Conservation (phyloP, 1,140 invertebrate genomes). For the Onthophagus taurus region DNA sequence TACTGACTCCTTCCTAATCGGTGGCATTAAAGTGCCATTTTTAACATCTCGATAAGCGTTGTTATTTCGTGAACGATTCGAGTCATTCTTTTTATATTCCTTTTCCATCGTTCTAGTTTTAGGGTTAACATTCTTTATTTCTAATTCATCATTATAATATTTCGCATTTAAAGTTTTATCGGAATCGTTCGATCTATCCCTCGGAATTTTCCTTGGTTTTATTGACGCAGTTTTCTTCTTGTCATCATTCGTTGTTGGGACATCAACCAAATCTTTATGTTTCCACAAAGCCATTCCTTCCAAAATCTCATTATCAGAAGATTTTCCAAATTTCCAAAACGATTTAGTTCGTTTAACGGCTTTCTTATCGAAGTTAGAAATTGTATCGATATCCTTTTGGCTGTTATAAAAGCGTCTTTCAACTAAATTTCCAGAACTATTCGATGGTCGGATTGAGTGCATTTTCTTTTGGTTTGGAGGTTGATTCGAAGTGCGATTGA, state of each 20-base stretch:
- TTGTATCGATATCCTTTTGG: constrained; percentile 41
- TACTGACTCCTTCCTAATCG: not conserved
- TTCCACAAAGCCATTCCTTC: constrained; percentile 79
- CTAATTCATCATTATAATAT: constrained; percentile 12
- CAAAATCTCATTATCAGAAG: constrained; percentile 58
- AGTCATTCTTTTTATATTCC: not conserved
- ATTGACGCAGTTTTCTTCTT: constrained; percentile 33
- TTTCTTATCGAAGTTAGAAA: constrained; percentile 40
- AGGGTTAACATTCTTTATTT: constrained; percentile 5
- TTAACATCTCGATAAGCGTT: not conserved
- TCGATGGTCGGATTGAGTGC: constrained; percentile 38
- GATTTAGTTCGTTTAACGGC: constrained; percentile 71
- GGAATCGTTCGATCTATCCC: constrained; percentile 35
- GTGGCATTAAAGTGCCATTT: not conserved
- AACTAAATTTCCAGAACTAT: constrained; percentile 42
- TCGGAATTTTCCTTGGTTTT: constrained; percentile 21
- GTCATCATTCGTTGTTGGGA: constrained; percentile 43
- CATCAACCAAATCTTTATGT: constrained; percentile 71
- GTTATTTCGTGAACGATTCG: no score
- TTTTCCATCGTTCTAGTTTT: constrained; percentile 14
- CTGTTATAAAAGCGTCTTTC: constrained; percentile 40
- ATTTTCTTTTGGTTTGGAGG: constrained; percentile 41
- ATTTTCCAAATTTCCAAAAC: constrained; percentile 72
- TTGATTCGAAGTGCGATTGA: constrained; percentile 49
- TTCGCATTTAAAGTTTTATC: constrained; percentile 31